phyloP scores from a whole-genome alignment of 2,113 vertebrate genomes.

The Mobula hypostoma region DNA sequence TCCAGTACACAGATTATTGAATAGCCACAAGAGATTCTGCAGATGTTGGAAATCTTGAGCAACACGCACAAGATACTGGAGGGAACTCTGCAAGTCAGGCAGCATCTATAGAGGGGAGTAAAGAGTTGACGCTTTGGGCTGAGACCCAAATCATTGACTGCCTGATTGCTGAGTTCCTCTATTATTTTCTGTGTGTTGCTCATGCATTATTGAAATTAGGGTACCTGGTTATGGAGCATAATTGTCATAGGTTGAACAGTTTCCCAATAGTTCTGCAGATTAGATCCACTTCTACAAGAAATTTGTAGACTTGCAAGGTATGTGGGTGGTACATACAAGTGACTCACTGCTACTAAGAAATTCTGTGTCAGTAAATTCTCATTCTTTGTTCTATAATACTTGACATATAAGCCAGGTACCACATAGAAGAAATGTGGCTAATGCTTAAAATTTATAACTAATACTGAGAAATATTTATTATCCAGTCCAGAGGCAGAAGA shows the following conservation, averaged over 20 bases:
- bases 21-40: too few species aligned
- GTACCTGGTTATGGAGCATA: background rate
- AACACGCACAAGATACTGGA: too few species aligned
- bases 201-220: background rate
- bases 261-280: background rate
- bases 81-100: too few species aligned
- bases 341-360: background rate
- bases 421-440: background rate
- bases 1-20: too few species aligned
- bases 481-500: background rate
- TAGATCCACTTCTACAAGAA: background rate
- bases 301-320: background rate
- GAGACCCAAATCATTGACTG: too few species aligned
- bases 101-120: too few species aligned
- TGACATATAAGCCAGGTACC: background rate
- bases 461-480: background rate
- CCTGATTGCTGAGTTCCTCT: too few species aligned
- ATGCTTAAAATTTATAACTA: background rate
- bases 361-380: background rate
- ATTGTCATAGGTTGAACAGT: background rate
- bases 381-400: background rate
- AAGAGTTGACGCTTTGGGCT: too few species aligned
- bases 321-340: background rate
- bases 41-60: too few species aligned
- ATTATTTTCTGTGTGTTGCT: too few species aligned